Evolutionary conservation across 1,140 invertebrate genomes (phyloP), one percentile per base, ranked within the genome.

Genomic region (Antheraea mylitta): DNA sequence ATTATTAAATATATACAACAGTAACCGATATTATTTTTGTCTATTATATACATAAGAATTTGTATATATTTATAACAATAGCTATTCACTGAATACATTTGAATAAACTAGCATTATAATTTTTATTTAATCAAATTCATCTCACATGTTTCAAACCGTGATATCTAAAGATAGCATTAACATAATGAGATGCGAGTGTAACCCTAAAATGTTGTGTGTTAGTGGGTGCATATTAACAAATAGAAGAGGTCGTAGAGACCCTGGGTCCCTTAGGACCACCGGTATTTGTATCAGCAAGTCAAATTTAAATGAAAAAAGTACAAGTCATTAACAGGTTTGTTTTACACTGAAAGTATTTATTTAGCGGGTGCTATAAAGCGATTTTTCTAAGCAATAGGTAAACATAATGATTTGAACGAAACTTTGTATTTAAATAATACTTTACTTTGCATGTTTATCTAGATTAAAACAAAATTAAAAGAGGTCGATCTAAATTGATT

Each of bases 241-340:
- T 77, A 87, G 79, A 85, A 80, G 75, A 80, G 77, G 74, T 76
- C 74, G 68, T 6, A 66, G 67, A 71, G 66, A 69, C 69, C 75
- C 71, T 45, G 66, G 73, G 71, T 69, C 72, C 71, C 53, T 64
- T 30, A 63, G 77, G 85, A 87, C 86, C 86, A 84, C 87, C 83
- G 81, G 80, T 85, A 81, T 79, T 80, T 78, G 68, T 78, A 88
- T 90, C 84, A 85, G 79, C 84, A 85, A 87, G 85, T 86, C 81
- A 79, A 90, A 87, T 85, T 30, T 74, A 69, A 71, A 64, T 64
- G 53, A 73, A 70, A 79, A 81, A 81, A 72, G 63, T 75, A 76
- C 79, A 58, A 78, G 83, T 87, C 85, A 86, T 79, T 3, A 16
- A 37, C 16, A 58, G 16, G 53, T 18, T 37, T 58, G 65, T 36